Percentiles rank a stretch among this genome's conserved stretches.
Conservation (phyloP, 2,888 invertebrate species). For the Agriopis aurantiaria region DNA sequence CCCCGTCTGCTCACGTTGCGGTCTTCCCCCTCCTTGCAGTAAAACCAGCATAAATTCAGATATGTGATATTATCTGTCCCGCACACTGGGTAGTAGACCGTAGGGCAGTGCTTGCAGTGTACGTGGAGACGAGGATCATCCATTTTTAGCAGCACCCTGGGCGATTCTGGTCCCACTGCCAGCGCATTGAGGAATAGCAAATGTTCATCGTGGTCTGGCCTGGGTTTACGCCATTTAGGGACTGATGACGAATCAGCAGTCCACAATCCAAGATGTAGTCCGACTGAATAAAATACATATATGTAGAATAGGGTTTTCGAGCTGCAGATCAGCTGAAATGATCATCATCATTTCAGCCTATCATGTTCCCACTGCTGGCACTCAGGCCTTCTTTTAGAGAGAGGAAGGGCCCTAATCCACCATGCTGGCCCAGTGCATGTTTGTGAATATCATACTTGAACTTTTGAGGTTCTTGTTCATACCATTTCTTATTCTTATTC, state of each 20-base stretch:
- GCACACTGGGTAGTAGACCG: constrained; percentile 2
- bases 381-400: too few relatives aligned
- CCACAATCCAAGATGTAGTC: neutral
- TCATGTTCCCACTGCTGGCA: too few relatives aligned
- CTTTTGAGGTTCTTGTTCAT: too few relatives aligned
- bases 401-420: too few relatives aligned
- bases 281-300: neutral
- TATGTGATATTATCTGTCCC: neutral
- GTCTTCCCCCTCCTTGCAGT: neutral
- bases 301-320: too few relatives aligned
- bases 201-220: constrained; percentile 3
- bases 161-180: neutral
- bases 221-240: neutral
- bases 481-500: too few relatives aligned
- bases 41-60: constrained; percentile 7
- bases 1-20: neutral
- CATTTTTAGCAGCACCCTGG: neutral
- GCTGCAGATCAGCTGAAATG: too few relatives aligned
- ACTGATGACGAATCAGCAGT: neutral
- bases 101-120: constrained; percentile 2
- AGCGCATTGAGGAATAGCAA: neutral
- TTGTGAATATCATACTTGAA: too few relatives aligned
- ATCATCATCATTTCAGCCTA: too few relatives aligned
- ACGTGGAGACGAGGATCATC: neutral
- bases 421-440: too few relatives aligned